These are phyloP conservation scores for Rhizoglyphus robini DNA, from an alignment of 1,140 invertebrate genomes.

Conservation along the genomic window DNA sequence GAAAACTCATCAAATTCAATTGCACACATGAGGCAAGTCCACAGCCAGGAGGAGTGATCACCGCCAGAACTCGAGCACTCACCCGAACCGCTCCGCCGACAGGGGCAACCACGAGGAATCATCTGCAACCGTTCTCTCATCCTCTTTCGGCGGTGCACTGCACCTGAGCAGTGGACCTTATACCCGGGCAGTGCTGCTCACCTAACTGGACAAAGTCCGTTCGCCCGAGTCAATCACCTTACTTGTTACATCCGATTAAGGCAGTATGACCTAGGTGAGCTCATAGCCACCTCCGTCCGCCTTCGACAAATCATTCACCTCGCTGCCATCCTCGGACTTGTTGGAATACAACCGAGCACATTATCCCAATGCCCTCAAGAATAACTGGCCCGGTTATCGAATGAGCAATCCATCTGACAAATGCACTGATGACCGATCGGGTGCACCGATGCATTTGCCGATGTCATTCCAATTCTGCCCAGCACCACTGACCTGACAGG, in stretches of 20 bases:
- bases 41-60: background rate
- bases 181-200: background rate
- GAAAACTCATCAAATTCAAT: background rate
- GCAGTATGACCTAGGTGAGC: constrained; percentile 20
- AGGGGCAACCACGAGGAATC: background rate
- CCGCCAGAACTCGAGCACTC: background rate
- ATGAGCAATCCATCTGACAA: background rate
- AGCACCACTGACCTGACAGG: background rate
- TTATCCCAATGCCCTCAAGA: background rate
- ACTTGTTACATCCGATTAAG: constrained; percentile 21
- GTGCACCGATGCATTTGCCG: background rate
- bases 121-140: background rate
- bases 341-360: background rate
- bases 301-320: background rate
- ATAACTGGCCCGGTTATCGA: background rate
- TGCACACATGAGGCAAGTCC: constrained; percentile 1
- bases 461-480: constrained; percentile 7
- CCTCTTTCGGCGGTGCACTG: too few species aligned
- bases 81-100: background rate
- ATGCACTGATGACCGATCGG: background rate
- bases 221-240: constrained; percentile 19
- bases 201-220: constrained; percentile 18
- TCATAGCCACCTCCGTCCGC: constrained; percentile 19
- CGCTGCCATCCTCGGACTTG: background rate
- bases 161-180: background rate